A percentile compares a stretch with the other conserved stretches of the same genome.
Evolutionary conservation across 2,797 vertebrate genomes (phyloP).

Genomic region (Argentina silus): DNA sequence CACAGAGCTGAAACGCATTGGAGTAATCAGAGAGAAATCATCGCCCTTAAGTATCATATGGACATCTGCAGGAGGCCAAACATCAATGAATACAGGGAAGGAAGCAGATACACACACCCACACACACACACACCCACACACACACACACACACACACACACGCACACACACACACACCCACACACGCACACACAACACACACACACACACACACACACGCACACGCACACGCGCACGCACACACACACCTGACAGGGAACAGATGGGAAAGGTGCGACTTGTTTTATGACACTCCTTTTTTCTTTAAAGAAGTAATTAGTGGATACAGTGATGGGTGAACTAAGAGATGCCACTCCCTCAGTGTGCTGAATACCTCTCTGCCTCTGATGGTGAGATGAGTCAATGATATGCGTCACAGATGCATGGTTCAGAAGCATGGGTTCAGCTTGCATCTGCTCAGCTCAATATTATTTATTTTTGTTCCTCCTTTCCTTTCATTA

Average conservation of each 20-base stretch:
- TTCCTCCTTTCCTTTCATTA: too few relatives aligned
- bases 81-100: background rate
- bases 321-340: slow-evolving; percentile 29
- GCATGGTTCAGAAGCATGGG: slow-evolving; percentile 45
- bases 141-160: slow-evolving; percentile 16
- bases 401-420: slow-evolving; percentile 34
- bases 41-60: slow-evolving; percentile 67
- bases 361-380: slow-evolving; percentile 4
- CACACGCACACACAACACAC: slow-evolving; percentile 3
- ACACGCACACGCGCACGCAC: background rate
- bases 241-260: slow-evolving; percentile 53
- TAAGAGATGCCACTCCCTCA: slow-evolving; percentile 30
- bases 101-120: background rate
- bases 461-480: background rate
- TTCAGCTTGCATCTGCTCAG: slow-evolving; percentile 12
- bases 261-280: slow-evolving; percentile 60
- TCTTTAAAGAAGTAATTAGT: slow-evolving; percentile 55
- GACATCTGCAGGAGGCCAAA: slow-evolving; percentile 57
- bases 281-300: slow-evolving; percentile 37
- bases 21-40: slow-evolving; percentile 73
- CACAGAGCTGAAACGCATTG: slow-evolving; percentile 60
- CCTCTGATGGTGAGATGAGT: slow-evolving; percentile 36
- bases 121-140: slow-evolving; percentile 11
- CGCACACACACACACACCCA: slow-evolving; percentile 18
- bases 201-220: slow-evolving; percentile 18